These are phyloP conservation scores for Fratercula arctica DNA, from an alignment of 2,797 vertebrate genomes.

Conservation along the genomic window DNA sequence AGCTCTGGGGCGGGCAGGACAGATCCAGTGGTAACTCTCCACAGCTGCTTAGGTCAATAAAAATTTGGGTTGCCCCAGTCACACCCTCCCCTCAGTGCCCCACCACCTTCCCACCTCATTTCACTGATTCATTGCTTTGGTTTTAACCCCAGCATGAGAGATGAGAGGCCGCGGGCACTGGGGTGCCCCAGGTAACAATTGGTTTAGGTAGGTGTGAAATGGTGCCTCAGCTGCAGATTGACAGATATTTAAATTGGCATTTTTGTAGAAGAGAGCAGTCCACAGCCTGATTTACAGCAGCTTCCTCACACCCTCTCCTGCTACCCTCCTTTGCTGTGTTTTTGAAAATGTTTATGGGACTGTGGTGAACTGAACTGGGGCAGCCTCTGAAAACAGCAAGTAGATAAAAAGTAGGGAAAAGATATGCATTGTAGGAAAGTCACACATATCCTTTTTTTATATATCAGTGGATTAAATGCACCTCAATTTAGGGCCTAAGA, in stretches of 20 bases:
- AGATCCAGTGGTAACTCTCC: not conserved
- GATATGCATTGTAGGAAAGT: not conserved
- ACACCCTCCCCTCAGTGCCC: not conserved
- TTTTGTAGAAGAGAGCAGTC: not conserved
- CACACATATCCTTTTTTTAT: not conserved
- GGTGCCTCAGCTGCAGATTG: not conserved
- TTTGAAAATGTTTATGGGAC: not conserved
- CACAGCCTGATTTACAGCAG: not conserved
- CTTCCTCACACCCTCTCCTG: not conserved
- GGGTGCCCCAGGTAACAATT: not conserved
- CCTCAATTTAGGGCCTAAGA: not conserved
- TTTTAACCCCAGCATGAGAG: not conserved
- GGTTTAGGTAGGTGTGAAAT: not conserved
- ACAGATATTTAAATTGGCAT: not conserved
- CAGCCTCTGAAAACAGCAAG: not conserved
- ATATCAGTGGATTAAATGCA: not conserved
- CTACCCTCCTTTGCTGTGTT: not conserved
- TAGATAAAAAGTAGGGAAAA: not conserved
- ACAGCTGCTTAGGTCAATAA: not conserved
- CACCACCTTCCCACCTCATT: not conserved
- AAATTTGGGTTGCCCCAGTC: not conserved
- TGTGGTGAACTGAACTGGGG: not conserved
- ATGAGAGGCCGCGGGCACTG: not conserved
- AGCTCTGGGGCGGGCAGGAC: not conserved
- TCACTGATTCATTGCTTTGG: not conserved